These are phyloP conservation scores for Archilochus colubris DNA, from an alignment of 2,113 vertebrate species.

Conservation along the genomic window DNA sequence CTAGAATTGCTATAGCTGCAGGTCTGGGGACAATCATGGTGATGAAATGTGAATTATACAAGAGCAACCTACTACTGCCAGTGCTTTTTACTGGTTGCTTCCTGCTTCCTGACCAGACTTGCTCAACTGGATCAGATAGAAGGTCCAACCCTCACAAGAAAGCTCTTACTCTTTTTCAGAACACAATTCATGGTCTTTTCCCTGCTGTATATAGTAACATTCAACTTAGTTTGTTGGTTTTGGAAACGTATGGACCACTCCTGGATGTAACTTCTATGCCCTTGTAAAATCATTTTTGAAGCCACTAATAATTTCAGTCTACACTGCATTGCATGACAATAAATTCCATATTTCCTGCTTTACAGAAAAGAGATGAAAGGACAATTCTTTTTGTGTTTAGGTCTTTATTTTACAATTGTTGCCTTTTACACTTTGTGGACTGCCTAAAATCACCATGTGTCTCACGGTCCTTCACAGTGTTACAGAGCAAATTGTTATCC, in stretches of 20 bases:
- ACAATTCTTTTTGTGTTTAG: not conserved
- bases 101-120: not conserved
- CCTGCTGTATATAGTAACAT: not conserved
- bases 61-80: not conserved
- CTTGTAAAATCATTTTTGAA: not conserved
- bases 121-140: not conserved
- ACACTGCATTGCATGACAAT: fast-evolving
- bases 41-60: not conserved
- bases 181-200: not conserved
- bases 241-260: not conserved
- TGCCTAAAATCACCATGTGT: not conserved
- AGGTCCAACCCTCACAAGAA: not conserved
- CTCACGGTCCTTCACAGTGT: not conserved
- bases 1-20: not conserved
- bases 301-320: not conserved
- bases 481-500: not conserved
- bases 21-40: not conserved
- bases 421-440: not conserved
- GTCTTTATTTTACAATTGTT: not conserved
- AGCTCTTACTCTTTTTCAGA: not conserved
- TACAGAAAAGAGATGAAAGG: not conserved
- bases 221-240: not conserved
- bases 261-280: not conserved
- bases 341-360: not conserved
- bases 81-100: not conserved